A percentile compares a stretch with the other conserved stretches of the same genome.
Evolutionary conservation across 1,140 invertebrate genomes (phyloP).

Genomic region (Solenopsis invicta): DNA sequence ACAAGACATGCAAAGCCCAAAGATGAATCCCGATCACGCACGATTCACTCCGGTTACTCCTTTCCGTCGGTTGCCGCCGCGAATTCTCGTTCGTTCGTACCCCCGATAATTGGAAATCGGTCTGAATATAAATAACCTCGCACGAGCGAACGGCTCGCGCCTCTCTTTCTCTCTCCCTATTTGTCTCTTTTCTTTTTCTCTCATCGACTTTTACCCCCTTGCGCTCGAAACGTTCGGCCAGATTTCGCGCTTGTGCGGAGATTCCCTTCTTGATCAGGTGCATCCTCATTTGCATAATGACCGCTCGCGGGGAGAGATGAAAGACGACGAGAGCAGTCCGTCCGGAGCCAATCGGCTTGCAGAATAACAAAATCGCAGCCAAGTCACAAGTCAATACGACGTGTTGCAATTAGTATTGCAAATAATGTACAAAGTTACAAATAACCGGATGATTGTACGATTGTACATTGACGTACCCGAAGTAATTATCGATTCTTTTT

Average conservation of each 20-base stretch:
- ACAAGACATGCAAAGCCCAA: conserved; percentile 83
- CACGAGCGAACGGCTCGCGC: conserved; percentile 25
- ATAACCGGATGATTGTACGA: not conserved
- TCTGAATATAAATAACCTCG: conserved; percentile 77
- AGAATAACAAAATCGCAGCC: conserved; percentile 8
- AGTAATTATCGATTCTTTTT: not conserved
- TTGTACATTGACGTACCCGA: too few species aligned
- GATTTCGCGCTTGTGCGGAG: conserved; percentile 30
- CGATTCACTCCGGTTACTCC: conserved; percentile 52
- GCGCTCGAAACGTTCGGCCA: conserved; percentile 9
- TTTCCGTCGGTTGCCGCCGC: conserved; percentile 51
- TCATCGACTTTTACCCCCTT: conserved; percentile 31
- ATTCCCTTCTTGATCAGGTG: conserved; percentile 59
- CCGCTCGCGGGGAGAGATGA: conserved; percentile 28
- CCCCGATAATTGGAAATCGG: conserved; percentile 76
- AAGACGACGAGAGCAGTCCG: not conserved
- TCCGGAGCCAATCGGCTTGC: not conserved
- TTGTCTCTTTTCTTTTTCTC: not conserved
- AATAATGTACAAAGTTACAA: not conserved
- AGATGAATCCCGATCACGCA: conserved; percentile 85
- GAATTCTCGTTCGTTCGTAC: conserved; percentile 61
- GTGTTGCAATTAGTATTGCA: not conserved
- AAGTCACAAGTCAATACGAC: not conserved
- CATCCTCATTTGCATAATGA: conserved; percentile 72
- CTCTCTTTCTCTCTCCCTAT: not conserved